phyloP scores from a whole-genome alignment of 2,797 vertebrate species.

The Coregonus suidteri region DNA sequence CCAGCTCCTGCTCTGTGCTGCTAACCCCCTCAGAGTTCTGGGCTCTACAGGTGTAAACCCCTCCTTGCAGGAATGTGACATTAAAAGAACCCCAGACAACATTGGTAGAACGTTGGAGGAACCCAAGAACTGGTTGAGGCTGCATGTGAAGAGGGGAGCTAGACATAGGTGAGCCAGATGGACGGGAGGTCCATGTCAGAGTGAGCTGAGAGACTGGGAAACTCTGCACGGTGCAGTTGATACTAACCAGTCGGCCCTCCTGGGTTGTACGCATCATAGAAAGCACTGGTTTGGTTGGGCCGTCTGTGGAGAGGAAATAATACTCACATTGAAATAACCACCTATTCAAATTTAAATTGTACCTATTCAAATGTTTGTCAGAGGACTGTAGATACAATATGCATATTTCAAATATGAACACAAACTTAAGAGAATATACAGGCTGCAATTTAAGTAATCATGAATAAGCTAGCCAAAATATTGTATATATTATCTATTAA shows the following conservation, averaged over 20 bases:
- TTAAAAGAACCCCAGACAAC: not conserved
- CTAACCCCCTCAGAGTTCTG: constrained; percentile 15
- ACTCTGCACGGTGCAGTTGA: constrained; percentile 53
- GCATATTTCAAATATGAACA: not conserved
- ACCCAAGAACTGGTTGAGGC: no score
- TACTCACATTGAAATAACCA: no score
- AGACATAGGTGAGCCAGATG: rapidly evolving
- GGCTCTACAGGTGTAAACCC: constrained; percentile 45
- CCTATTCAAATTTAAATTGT: not conserved
- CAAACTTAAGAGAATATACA: no score
- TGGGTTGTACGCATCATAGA: constrained; percentile 25
- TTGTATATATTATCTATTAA: no score
- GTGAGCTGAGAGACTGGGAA: constrained; percentile 12
- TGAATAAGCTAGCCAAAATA: not conserved
- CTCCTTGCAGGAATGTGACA: constrained; percentile 8
- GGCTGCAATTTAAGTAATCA: not conserved
- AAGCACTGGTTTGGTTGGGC: constrained; percentile 40
- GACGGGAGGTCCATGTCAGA: not conserved
- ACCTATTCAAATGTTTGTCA: not conserved
- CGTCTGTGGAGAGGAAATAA: constrained; percentile 44
- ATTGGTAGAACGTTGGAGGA: constrained; percentile 6
- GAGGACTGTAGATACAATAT: not conserved
- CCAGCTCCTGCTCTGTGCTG: not conserved
- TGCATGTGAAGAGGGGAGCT: rapidly evolving
- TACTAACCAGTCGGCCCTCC: constrained; percentile 27